Evolutionary conservation across 2,113 vertebrate genomes (phyloP).

Genomic region (Silurus meridionalis): DNA sequence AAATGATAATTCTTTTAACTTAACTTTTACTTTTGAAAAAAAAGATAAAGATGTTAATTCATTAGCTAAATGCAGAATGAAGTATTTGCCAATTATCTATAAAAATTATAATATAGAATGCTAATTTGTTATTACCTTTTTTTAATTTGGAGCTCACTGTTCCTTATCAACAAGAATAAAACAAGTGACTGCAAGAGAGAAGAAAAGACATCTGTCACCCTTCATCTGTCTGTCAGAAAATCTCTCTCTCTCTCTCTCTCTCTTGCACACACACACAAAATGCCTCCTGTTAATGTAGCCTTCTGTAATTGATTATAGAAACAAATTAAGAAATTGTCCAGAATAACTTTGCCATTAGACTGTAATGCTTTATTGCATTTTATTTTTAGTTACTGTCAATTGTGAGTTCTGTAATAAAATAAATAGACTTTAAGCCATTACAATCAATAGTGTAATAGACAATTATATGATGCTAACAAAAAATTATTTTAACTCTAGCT

Average conservation of each 20-base stretch:
- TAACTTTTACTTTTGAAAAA: too few relatives aligned
- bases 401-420: not conserved
- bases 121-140: conserved; percentile 33
- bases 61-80: not conserved
- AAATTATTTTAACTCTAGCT: not conserved
- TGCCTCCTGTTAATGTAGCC: not conserved
- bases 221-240: not conserved
- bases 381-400: not conserved
- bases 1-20: not conserved
- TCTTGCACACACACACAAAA: conserved; percentile 33
- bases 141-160: not conserved
- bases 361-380: not conserved
- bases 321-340: not conserved
- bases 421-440: not conserved
- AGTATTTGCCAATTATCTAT: not conserved
- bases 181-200: not conserved
- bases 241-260: not conserved
- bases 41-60: not conserved
- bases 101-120: not conserved
- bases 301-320: not conserved
- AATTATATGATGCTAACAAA: not conserved
- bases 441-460: not conserved
- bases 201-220: conserved; percentile 38
- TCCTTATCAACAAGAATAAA: conserved; percentile 29
- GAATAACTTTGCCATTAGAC: not conserved